Evolutionary conservation across 2,888 invertebrate species (phyloP).

Genomic region (Cephus rjabovi): DNA sequence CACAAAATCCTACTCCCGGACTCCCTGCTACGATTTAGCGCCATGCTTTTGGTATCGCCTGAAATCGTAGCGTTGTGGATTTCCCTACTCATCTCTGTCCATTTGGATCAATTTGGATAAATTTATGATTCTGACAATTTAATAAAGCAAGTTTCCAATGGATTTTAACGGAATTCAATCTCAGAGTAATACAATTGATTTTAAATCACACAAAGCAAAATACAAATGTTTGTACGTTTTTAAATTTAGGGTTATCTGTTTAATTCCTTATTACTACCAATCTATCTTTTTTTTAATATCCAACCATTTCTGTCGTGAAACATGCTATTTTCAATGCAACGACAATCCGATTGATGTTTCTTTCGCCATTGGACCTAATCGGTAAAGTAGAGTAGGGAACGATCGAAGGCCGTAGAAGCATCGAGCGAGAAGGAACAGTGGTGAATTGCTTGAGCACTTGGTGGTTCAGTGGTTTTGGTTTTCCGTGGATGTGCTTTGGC

Average conservation of each 20-base stretch:
- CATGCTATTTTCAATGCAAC: not conserved
- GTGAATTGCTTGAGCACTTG: conserved; percentile 39
- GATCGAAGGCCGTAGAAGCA: conserved; percentile 32
- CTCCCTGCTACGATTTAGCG: too few species aligned
- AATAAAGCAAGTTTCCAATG: not conserved
- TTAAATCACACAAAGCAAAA: not conserved
- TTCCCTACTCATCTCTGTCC: too few species aligned
- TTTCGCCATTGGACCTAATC: conserved; percentile 10
- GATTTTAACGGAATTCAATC: not conserved
- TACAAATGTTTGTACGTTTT: not conserved
- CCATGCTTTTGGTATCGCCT: too few species aligned
- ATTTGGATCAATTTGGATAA: too few species aligned
- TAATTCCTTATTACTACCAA: not conserved
- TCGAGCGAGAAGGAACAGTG: conserved; percentile 39
- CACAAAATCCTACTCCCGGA: too few species aligned
- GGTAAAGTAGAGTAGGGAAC: conserved; percentile 38
- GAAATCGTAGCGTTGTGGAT: too few species aligned
- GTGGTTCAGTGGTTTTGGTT: conserved; percentile 19
- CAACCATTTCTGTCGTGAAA: not conserved
- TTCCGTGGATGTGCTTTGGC: conserved; percentile 33
- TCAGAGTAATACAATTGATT: too few species aligned
- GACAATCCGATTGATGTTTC: not conserved
- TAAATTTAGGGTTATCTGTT: not conserved
- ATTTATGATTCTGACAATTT: not conserved
- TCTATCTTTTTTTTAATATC: not conserved